Percentiles rank a stretch among this genome's conserved stretches.
phyloP scores from a whole-genome alignment of 2,888 invertebrate species.

The Agonopterix alstromeriana region DNA sequence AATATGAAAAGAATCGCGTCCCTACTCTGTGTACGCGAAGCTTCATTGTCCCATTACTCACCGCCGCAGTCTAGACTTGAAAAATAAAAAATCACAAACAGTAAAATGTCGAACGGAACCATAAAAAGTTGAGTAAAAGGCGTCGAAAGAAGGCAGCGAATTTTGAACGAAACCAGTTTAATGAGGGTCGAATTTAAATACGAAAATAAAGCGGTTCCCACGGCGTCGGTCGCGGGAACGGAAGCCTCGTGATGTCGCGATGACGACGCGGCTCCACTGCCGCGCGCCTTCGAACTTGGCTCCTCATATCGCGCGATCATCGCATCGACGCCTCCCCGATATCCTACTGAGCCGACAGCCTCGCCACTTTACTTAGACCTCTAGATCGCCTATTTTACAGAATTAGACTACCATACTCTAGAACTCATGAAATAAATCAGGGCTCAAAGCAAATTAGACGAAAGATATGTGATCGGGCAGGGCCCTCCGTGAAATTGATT shows the following conservation, averaged over 20 bases:
- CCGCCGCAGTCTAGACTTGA: slow-evolving; percentile 52
- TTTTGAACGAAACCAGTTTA: slow-evolving; percentile 75
- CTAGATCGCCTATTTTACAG: not conserved
- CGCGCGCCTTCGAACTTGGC: not conserved
- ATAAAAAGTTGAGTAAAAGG: slow-evolving; percentile 76
- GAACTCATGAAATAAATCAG: slow-evolving; percentile 21
- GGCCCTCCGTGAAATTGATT: slow-evolving; percentile 44
- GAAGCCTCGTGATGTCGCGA: slow-evolving; percentile 62
- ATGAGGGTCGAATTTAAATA: slow-evolving; percentile 77
- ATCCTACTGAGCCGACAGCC: slow-evolving; percentile 27
- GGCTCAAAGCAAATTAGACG: slow-evolving; percentile 34
- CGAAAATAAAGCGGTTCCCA: slow-evolving; percentile 74
- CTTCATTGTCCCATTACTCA: slow-evolving; percentile 41
- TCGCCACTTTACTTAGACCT: slow-evolving; percentile 16
- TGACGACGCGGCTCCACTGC: slow-evolving; percentile 17
- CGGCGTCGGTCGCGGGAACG: slow-evolving; percentile 73
- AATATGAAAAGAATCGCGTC: slow-evolving; percentile 39
- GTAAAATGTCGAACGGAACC: slow-evolving; percentile 74
- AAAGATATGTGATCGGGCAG: slow-evolving; percentile 32
- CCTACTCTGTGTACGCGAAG: slow-evolving; percentile 43
- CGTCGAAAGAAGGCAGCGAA: slow-evolving; percentile 76
- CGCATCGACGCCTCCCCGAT: slow-evolving; percentile 27
- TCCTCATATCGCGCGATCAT: slow-evolving; percentile 25
- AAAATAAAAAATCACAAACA: slow-evolving; percentile 58
- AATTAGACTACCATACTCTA: not conserved